A percentile compares a stretch with the other conserved stretches of the same genome.
Evolutionary conservation across 2,797 vertebrate genomes (phyloP).

Genomic region (Melanotaenia maccullochi): DNA sequence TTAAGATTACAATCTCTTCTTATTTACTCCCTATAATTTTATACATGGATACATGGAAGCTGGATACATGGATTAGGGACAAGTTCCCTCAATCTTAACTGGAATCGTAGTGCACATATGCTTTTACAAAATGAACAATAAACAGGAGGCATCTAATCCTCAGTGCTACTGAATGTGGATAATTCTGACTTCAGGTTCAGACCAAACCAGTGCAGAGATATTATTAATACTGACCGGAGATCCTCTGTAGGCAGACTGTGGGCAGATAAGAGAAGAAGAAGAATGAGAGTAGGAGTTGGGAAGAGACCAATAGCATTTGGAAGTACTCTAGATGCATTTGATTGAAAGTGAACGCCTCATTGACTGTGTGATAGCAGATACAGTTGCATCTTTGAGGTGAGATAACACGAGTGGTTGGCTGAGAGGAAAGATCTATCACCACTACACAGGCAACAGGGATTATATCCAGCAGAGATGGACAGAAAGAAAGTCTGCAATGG

Average conservation of each 20-base stretch:
- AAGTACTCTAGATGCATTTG: slow-evolving; percentile 50
- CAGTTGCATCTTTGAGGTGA: slow-evolving; percentile 53
- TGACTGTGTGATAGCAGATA: slow-evolving; percentile 65
- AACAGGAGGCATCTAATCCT: slow-evolving; percentile 37
- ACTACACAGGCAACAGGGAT: slow-evolving; percentile 70
- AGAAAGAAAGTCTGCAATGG: slow-evolving; percentile 27
- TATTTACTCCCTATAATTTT: slow-evolving; percentile 23
- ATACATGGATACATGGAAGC: slow-evolving; percentile 1
- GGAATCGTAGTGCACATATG: not conserved
- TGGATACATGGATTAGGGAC: slow-evolving; percentile 8
- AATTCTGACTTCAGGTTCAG: slow-evolving; percentile 32
- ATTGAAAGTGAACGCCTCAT: slow-evolving; percentile 62
- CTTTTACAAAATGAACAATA: slow-evolving; percentile 45
- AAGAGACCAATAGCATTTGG: slow-evolving; percentile 43
- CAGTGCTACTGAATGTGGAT: slow-evolving; percentile 23
- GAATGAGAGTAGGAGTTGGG: slow-evolving; percentile 16
- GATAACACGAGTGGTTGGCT: slow-evolving; percentile 65
- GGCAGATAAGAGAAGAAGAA: slow-evolving; percentile 53
- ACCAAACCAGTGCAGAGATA: slow-evolving; percentile 43
- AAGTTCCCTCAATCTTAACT: slow-evolving; percentile 26
- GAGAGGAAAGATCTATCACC: slow-evolving; percentile 71
- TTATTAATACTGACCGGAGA: slow-evolving; percentile 93
- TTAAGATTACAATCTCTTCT: not conserved
- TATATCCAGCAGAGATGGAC: slow-evolving; percentile 74
- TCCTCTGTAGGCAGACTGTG: slow-evolving; percentile 96